Conservation (phyloP, 2,888 invertebrate genomes). For the Temnothorax unifasciatus region DNA sequence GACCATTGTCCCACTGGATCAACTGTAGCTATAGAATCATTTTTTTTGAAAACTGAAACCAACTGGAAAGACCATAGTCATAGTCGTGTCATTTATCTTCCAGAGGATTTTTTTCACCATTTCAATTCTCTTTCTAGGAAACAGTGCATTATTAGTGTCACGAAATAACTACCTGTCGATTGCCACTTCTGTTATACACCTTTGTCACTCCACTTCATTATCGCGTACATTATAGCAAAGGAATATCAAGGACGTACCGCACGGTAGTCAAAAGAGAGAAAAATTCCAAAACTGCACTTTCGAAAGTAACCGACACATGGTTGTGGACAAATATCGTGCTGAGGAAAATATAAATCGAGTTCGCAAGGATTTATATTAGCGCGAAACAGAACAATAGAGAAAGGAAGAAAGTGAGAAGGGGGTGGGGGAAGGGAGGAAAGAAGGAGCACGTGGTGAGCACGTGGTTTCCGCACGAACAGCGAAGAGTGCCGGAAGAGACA, state of each 20-base stretch:
- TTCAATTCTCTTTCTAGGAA: neutral
- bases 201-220: constrained; percentile 29
- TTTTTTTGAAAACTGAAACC: neutral
- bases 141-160: neutral
- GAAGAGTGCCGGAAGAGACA: constrained; percentile 55
- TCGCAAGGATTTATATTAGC: constrained; percentile 14
- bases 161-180: neutral
- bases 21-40: too few species aligned
- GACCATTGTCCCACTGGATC: neutral
- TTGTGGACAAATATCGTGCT: neutral
- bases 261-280: neutral
- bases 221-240: neutral
- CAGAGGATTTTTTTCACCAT: too few species aligned
- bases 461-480: constrained; percentile 64
- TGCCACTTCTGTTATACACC: too few species aligned
- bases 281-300: neutral
- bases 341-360: neutral
- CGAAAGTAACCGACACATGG: neutral
- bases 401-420: too few species aligned
- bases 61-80: neutral
- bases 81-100: too few species aligned
- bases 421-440: neutral
- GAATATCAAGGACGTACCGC: too few species aligned
- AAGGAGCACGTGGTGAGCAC: constrained; percentile 75
- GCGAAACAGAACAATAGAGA: neutral